These are phyloP conservation scores for Morone saxatilis DNA, from an alignment of 2,113 vertebrate genomes.

Conservation along the genomic window DNA sequence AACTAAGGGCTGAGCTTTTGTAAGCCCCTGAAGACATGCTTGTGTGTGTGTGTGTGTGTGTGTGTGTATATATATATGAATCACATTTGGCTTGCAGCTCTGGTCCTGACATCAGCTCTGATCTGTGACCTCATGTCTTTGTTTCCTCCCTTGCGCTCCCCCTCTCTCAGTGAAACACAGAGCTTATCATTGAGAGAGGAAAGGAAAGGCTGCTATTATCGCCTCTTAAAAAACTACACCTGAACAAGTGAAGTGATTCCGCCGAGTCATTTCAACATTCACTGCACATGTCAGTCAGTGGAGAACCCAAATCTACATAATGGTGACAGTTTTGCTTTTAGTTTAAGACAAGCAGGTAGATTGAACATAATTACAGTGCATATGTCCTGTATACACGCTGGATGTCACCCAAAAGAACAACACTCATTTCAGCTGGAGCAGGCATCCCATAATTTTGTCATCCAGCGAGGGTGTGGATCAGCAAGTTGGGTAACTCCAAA, in stretches of 20 bases:
- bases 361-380: slow-evolving; percentile 48
- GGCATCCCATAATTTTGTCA: slow-evolving; percentile 63
- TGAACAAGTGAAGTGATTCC: background rate
- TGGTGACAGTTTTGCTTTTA: background rate
- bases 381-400: slow-evolving; percentile 50
- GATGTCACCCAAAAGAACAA: slow-evolving; percentile 60
- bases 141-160: background rate
- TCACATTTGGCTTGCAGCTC: slow-evolving; percentile 43
- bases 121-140: slow-evolving; percentile 54
- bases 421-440: slow-evolving; percentile 41
- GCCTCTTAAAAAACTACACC: slow-evolving; percentile 2
- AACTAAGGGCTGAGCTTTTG: background rate
- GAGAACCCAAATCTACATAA: background rate
- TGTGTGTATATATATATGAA: background rate
- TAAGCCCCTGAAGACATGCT: background rate
- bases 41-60: background rate
- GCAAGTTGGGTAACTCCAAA: slow-evolving; percentile 35
- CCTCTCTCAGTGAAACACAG: background rate
- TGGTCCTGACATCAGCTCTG: slow-evolving; percentile 57
- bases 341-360: background rate
- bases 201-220: slow-evolving; percentile 22
- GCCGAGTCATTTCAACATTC: slow-evolving; percentile 11
- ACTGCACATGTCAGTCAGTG: background rate
- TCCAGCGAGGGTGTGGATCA: slow-evolving; percentile 53
- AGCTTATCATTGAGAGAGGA: slow-evolving; percentile 28